phyloP scores from a whole-genome alignment of 2,797 vertebrate species.

The Pseudochromis fuscus region DNA sequence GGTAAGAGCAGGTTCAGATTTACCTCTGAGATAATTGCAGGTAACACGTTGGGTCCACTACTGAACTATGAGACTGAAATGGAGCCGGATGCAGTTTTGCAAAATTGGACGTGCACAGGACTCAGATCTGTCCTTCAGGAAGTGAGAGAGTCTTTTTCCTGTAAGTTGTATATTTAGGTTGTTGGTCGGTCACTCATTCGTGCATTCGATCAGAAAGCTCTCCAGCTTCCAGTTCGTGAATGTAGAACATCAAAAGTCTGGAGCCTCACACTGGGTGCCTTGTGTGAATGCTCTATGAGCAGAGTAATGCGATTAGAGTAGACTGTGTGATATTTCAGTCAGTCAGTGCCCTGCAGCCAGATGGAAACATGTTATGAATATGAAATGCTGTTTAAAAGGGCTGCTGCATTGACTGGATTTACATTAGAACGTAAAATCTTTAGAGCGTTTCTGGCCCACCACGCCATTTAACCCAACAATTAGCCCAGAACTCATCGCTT shows the following conservation, averaged over 20 bases:
- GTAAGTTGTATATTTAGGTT: slow-evolving; percentile 11
- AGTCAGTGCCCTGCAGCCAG: slow-evolving; percentile 71
- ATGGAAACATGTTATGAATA: slow-evolving; percentile 79
- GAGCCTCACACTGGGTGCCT: slow-evolving; percentile 54
- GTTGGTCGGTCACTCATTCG: slow-evolving; percentile 43
- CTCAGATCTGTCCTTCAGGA: slow-evolving; percentile 1
- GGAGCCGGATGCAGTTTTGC: too few species aligned
- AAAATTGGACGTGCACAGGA: too few species aligned
- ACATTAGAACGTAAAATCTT: slow-evolving; percentile 46
- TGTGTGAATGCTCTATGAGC: slow-evolving; percentile 69
- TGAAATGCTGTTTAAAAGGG: slow-evolving; percentile 68
- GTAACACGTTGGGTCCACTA: too few species aligned
- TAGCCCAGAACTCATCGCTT: slow-evolving; percentile 14
- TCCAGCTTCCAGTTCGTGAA: slow-evolving; percentile 55
- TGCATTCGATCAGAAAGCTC: slow-evolving; percentile 49
- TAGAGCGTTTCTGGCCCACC: slow-evolving; percentile 3
- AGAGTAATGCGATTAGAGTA: slow-evolving; percentile 80
- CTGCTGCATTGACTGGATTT: slow-evolving; percentile 59
- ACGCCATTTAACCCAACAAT: slow-evolving; percentile 42
- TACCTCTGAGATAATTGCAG: too few species aligned
- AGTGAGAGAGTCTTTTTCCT: slow-evolving; percentile 9
- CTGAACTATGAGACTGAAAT: too few species aligned
- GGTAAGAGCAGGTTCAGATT: too few species aligned
- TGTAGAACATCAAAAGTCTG: slow-evolving; percentile 63
- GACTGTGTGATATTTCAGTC: slow-evolving; percentile 83